Evolutionary conservation across 2,888 invertebrate genomes (phyloP).

Genomic region (Panopea generosa): DNA sequence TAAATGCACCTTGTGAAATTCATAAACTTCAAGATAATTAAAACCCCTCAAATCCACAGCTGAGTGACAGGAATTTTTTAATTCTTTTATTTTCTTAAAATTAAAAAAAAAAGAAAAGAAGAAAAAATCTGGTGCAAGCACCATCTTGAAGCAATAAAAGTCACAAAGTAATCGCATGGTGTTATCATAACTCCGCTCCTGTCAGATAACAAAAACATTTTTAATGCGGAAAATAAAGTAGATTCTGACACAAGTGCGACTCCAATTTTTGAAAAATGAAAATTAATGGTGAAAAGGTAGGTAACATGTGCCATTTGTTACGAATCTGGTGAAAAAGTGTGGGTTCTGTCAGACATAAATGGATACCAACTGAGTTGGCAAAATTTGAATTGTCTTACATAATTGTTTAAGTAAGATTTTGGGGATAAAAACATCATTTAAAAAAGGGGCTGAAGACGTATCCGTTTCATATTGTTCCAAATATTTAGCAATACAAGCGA

Average conservation of each 20-base stretch:
- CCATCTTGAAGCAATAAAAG: conserved; percentile 23
- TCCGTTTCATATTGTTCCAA: too few species aligned
- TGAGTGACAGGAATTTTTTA: neutral
- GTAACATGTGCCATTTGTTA: conserved; percentile 6
- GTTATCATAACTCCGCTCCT: conserved; percentile 8
- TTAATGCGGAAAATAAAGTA: conserved; percentile 10
- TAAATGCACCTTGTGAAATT: neutral
- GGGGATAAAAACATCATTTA: too few species aligned
- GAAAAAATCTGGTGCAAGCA: neutral
- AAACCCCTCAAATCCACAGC: too few species aligned
- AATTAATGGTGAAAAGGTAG: conserved; percentile 25
- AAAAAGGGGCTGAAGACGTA: too few species aligned
- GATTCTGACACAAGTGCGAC: conserved; percentile 13
- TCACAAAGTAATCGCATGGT: neutral
- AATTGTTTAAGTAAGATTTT: too few species aligned
- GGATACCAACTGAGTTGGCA: too few species aligned
- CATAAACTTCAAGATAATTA: neutral
- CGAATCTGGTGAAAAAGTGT: neutral
- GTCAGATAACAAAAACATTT: conserved; percentile 13
- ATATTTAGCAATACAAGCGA: too few species aligned
- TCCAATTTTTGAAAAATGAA: conserved; percentile 25
- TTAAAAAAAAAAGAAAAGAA: conserved; percentile 2
- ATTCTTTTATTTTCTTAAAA: neutral
- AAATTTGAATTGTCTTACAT: too few species aligned
- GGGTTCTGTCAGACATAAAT: neutral